These are phyloP conservation scores for Anguilla anguilla DNA, from an alignment of 2,797 vertebrate species.

Conservation along the genomic window DNA sequence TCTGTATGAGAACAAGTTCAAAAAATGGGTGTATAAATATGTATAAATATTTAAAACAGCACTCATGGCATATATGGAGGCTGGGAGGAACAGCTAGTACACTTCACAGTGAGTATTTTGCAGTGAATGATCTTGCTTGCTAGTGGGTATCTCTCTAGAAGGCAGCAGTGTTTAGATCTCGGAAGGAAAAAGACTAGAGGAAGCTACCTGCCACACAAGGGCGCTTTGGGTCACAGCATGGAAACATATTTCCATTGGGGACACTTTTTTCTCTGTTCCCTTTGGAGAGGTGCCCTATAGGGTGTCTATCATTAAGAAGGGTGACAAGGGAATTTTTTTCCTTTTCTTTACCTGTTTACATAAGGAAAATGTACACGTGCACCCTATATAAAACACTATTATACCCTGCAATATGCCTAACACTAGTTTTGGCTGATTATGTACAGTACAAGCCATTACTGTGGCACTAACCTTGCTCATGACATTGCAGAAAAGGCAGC, in stretches of 20 bases:
- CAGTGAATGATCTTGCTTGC: not conserved
- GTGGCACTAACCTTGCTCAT: not conserved
- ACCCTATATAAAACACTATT: not conserved
- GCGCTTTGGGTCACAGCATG: constrained; percentile 14
- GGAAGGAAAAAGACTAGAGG: not conserved
- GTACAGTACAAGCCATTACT: not conserved
- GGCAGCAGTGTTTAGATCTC: not conserved
- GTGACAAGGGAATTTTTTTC: not conserved
- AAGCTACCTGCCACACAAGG: not conserved
- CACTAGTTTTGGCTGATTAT: not conserved
- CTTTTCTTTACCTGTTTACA: not conserved
- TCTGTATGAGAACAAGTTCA: not conserved
- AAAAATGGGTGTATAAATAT: not conserved
- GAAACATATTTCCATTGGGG: not conserved
- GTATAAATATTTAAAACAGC: not conserved
- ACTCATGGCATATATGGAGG: not conserved
- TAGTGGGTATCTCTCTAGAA: not conserved
- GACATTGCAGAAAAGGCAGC: not conserved
- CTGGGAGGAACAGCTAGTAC: not conserved
- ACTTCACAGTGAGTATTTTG: not conserved
- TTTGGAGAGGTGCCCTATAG: constrained; percentile 17
- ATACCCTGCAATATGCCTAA: not conserved
- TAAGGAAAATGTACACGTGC: not conserved
- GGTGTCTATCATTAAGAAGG: not conserved
- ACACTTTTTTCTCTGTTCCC: constrained; percentile 13